A percentile compares a stretch with the other conserved stretches of the same genome.
Evolutionary conservation across 35 echinoderm and acorn worm genomes (phyloP).

Genomic region (Chiridota heheva): DNA sequence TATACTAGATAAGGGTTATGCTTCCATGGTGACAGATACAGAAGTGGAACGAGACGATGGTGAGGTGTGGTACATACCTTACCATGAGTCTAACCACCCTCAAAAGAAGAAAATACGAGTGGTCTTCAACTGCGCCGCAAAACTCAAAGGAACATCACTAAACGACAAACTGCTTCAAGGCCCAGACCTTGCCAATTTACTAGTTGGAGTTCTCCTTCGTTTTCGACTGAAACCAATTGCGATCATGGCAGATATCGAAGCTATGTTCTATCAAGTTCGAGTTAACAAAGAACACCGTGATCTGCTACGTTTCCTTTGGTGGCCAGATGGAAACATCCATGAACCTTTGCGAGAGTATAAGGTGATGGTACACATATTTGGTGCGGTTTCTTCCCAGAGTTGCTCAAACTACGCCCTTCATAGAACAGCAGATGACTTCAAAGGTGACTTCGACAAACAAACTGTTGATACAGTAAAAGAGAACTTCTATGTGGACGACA

Average conservation of each 20-base stretch:
- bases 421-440: conserved; percentile 37
- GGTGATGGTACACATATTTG: conserved; percentile 45
- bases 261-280: conserved; percentile 47
- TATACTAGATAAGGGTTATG: conserved; percentile 45
- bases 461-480: conserved; percentile 16
- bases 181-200: conserved; percentile 44
- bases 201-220: conserved; percentile 25
- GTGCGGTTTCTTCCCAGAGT: conserved; percentile 27
- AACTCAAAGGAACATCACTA: conserved; percentile 29
- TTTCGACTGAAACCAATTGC: conserved; percentile 36
- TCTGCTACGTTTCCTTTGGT: conserved; percentile 51
- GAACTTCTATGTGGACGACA: conserved; percentile 62
- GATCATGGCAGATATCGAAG: conserved; percentile 38
- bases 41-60: not conserved
- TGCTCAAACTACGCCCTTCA: conserved; percentile 36
- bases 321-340: conserved; percentile 32
- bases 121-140: conserved; percentile 55
- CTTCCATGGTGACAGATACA: not conserved
- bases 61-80: conserved; percentile 43
- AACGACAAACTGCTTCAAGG: conserved; percentile 43
- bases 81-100: conserved; percentile 37
- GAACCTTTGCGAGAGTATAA: conserved; percentile 15
- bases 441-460: not conserved
- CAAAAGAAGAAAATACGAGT: conserved; percentile 40
- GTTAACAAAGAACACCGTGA: conserved; percentile 13